phyloP scores from a whole-genome alignment of 2,113 vertebrate species.

The Ornithorhynchus anatinus region DNA sequence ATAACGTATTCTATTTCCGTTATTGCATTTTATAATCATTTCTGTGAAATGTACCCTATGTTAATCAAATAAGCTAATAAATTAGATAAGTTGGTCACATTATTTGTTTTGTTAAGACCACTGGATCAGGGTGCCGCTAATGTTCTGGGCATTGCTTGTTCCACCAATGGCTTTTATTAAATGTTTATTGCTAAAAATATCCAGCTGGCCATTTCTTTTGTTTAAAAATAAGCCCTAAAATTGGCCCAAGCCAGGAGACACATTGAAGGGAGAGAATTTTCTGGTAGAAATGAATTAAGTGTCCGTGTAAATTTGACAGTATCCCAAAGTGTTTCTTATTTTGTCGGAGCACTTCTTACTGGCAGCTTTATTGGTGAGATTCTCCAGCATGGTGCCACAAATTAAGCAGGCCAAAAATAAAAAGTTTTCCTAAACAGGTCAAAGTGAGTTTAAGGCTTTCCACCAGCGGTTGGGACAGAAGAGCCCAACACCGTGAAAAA shows the following conservation, averaged over 20 bases:
- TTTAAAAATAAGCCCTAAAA: too few species aligned
- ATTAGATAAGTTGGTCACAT: conserved; percentile 27
- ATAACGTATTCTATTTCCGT: conserved; percentile 60
- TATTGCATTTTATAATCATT: conserved; percentile 77
- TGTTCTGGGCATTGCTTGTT: conserved; percentile 41
- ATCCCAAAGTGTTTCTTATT: too few species aligned
- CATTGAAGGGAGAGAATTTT: background rate
- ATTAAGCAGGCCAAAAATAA: too few species aligned
- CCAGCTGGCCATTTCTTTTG: background rate
- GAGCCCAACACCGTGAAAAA: too few species aligned
- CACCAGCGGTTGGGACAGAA: too few species aligned
- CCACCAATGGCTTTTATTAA: conserved; percentile 51
- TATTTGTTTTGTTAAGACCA: conserved; percentile 34
- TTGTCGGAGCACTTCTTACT: too few species aligned
- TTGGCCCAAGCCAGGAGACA: background rate
- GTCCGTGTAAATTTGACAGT: too few species aligned
- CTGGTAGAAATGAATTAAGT: too few species aligned
- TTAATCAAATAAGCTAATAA: conserved; percentile 70
- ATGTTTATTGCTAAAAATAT: conserved; percentile 23
- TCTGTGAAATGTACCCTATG: conserved; percentile 82
- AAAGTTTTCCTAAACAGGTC: too few species aligned
- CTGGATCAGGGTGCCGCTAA: conserved; percentile 14
- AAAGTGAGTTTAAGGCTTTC: too few species aligned
- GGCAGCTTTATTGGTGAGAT: too few species aligned
- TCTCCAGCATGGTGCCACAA: too few species aligned